Evolutionary conservation across 2,113 vertebrate species (phyloP), one percentile per base, ranked within the genome.

Genomic region (Corythornis madagascariensis): DNA sequence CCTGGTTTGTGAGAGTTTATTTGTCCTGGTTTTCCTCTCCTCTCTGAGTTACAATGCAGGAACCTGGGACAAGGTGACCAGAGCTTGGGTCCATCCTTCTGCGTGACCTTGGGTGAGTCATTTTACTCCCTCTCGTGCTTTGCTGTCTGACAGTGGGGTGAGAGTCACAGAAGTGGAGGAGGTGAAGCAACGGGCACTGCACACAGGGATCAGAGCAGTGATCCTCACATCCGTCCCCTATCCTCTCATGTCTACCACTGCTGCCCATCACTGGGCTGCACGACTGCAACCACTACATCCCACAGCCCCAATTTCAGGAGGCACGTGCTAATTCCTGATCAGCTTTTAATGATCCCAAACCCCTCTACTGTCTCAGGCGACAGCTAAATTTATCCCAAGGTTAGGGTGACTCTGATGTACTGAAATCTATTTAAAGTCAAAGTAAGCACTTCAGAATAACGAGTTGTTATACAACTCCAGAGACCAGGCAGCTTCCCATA

Each of bases 341-440:
- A 0, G 85, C 85, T 95, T 89, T 88, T 92, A 96, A 91, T 93
- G 95, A 95, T 92, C 93, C 91, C 87, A 91, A 81, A 81, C 53
- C 88, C 87, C 25, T 31, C 89, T 53, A 57, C 85, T 83, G 92
- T 91, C 82, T 92, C 95, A 93, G 87, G 81, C 14, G 0, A 95
- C 89, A 79, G 94, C 93, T 96, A 89, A 94, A 93, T 96, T 95
- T 95, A 95, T 90, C 92, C 91, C 88, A 96, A 95, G 95, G 93
- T 95, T 95, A 90, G 83, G 91, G 87, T 91, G 93, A 89, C 83
- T 93, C 89, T 95, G 81, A 60, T 65, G 40, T 55, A 59, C 78
- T 45, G 64, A 85, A 88, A 89, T 93, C 95, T 94, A 94, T 92
- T 94, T 96, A 80, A 96, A 96, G 92, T 92, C 75, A 89, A 88